phyloP scores from a whole-genome alignment of 2,113 vertebrate genomes.

The Sinocyclocheilus grahami region DNA sequence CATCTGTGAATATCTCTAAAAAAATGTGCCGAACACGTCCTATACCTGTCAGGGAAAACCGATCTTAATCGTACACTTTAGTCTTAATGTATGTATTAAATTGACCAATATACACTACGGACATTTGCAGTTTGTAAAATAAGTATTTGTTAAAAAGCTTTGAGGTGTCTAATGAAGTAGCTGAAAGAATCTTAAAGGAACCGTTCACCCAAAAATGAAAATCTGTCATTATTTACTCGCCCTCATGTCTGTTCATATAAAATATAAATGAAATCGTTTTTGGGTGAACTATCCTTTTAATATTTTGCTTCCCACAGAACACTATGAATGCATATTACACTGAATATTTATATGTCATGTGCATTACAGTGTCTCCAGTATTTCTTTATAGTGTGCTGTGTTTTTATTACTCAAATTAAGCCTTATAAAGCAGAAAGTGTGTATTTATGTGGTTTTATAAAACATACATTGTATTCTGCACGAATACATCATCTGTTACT shows the following conservation, averaged over 20 bases:
- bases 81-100: conserved; percentile 16
- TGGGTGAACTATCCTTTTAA: background rate
- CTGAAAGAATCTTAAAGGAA: conserved; percentile 1
- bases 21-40: conserved; percentile 29
- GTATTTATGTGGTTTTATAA: conserved; percentile 35
- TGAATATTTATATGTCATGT: conserved; percentile 13
- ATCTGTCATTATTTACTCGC: too few relatives aligned
- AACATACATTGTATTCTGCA: background rate
- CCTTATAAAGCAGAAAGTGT: conserved; percentile 14
- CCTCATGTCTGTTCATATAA: too few relatives aligned
- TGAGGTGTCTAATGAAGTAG: background rate
- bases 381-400: conserved; percentile 29
- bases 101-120: conserved; percentile 11
- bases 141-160: background rate
- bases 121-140: background rate
- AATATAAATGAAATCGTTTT: too few relatives aligned
- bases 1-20: conserved; percentile 32
- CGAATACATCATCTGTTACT: background rate
- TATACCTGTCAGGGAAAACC: conserved; percentile 30
- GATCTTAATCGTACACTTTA: background rate
- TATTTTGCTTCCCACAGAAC: background rate
- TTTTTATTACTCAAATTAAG: conserved; percentile 35
- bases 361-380: conserved; percentile 19
- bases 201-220: too few relatives aligned
- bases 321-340: conserved; percentile 20